Percentiles rank a stretch among this genome's conserved stretches.
Conservation (phyloP, 1,140 invertebrate genomes). For the Pseudachorutes palmiensis region DNA sequence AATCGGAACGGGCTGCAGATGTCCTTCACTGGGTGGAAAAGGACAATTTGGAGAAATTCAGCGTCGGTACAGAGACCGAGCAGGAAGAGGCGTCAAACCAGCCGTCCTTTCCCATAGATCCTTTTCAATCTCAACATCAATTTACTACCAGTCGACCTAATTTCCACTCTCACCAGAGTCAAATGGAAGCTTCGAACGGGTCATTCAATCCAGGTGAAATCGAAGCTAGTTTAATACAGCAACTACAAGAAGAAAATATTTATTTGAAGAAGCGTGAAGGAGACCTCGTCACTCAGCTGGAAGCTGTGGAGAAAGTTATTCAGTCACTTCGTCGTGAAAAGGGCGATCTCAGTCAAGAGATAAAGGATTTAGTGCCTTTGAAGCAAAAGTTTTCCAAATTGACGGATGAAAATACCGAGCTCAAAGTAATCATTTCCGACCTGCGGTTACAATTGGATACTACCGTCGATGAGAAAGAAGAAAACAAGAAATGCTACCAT, state of each 20-base stretch:
- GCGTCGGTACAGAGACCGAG: not conserved
- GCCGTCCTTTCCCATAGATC: not conserved
- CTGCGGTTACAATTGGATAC: not conserved
- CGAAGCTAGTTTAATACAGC: not conserved
- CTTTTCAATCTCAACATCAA: not conserved
- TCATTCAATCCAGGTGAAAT: not conserved
- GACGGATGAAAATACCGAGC: not conserved
- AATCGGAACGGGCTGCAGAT: not conserved
- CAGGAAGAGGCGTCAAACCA: not conserved
- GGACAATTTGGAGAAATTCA: not conserved
- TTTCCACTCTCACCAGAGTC: not conserved
- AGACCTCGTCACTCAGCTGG: slow-evolving; percentile 4
- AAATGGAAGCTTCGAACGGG: not conserved
- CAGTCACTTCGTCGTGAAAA: not conserved
- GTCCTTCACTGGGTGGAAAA: slow-evolving; percentile 1
- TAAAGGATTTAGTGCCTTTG: not conserved
- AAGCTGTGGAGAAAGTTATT: slow-evolving; percentile 4
- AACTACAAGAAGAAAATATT: not conserved
- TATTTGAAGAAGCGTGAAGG: slow-evolving; percentile 2
- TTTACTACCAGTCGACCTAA: not conserved
- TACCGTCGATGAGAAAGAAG: not conserved
- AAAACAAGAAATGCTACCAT: not conserved
- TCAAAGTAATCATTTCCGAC: slow-evolving; percentile 2
- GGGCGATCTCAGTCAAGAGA: not conserved
- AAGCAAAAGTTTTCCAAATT: not conserved